Conservation (phyloP, 1,140 invertebrate species). For the Lethocerus indicus region DNA sequence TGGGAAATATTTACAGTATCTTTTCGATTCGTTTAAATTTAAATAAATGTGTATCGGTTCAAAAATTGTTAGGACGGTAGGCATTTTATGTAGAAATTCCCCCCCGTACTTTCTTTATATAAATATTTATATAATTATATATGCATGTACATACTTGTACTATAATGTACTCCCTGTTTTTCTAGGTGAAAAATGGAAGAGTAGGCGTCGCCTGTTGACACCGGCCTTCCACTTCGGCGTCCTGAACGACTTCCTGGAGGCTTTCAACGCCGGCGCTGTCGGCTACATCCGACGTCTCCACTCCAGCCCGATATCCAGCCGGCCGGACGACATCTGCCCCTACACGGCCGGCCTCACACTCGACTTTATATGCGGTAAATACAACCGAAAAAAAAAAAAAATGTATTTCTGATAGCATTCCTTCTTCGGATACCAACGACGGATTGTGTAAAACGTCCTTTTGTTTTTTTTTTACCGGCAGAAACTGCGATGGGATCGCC, state of each 20-base stretch:
- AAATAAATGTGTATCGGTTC: too few relatives aligned
- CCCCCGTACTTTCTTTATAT: too few relatives aligned
- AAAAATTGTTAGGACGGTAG: too few relatives aligned
- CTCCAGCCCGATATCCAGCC: constrained; percentile 32
- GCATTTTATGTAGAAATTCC: too few relatives aligned
- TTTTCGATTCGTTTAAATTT: too few relatives aligned
- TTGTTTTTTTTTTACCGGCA: background rate
- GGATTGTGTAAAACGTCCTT: background rate
- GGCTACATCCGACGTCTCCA: background rate
- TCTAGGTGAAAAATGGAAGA: constrained; percentile 46
- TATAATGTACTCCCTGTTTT: background rate
- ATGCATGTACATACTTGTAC: too few relatives aligned
- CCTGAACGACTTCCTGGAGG: constrained; percentile 44
- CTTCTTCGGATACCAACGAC: background rate
- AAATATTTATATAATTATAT: too few relatives aligned
- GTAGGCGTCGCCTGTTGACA: constrained; percentile 47
- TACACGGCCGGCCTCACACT: constrained; percentile 36
- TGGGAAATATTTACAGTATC: too few relatives aligned
- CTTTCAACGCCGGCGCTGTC: constrained; percentile 25
- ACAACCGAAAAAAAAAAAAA: background rate
- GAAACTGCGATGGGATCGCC: constrained; percentile 8
- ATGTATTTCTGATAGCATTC: too few relatives aligned
- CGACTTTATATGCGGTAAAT: constrained; percentile 44
- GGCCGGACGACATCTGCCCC: constrained; percentile 22
- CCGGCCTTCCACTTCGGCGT: constrained; percentile 64